Evolutionary conservation across 2,797 vertebrate genomes (phyloP).

Genomic region (Chelidonichthys spinosus): DNA sequence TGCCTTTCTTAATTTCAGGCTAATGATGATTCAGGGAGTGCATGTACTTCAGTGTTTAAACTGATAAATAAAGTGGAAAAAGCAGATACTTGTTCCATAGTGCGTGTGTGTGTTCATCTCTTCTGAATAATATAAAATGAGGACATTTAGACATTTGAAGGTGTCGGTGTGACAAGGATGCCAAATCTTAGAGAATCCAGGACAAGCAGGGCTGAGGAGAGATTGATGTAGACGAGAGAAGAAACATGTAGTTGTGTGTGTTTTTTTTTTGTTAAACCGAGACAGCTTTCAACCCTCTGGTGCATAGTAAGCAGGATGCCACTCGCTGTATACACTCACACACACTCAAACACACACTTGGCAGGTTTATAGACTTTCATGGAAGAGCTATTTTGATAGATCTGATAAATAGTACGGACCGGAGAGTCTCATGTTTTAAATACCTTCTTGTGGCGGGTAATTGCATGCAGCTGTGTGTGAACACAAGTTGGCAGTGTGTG

Average conservation of each 20-base stretch:
- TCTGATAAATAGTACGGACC: slow-evolving; percentile 71
- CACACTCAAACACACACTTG: slow-evolving; percentile 20
- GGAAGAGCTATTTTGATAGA: slow-evolving; percentile 79
- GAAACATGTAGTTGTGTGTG: slow-evolving; percentile 17
- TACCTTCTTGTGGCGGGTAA: slow-evolving; percentile 79
- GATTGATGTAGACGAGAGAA: slow-evolving; percentile 12
- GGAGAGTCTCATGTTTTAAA: slow-evolving; percentile 77
- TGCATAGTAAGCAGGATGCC: slow-evolving; percentile 33
- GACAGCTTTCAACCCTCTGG: slow-evolving; percentile 22
- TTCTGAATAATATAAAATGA: slow-evolving; percentile 15
- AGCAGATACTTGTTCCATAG: background rate
- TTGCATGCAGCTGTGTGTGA: slow-evolving; percentile 82
- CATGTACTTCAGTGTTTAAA: background rate
- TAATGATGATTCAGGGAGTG: slow-evolving; percentile 8
- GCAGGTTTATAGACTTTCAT: slow-evolving; percentile 55
- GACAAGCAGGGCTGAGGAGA: slow-evolving; percentile 22
- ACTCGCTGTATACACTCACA: background rate
- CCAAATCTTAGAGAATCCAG: slow-evolving; percentile 1
- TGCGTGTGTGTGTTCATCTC: background rate
- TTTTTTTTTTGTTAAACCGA: slow-evolving; percentile 10
- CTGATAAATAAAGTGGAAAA: background rate
- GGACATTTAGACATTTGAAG: slow-evolving; percentile 12
- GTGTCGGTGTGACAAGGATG: slow-evolving; percentile 8
- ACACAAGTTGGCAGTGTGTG: slow-evolving; percentile 61
- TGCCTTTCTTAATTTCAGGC: background rate